Evolutionary conservation across 2,888 invertebrate genomes (phyloP), one percentile per base, ranked within the genome.

Genomic region (Hypomecis atomaria): DNA sequence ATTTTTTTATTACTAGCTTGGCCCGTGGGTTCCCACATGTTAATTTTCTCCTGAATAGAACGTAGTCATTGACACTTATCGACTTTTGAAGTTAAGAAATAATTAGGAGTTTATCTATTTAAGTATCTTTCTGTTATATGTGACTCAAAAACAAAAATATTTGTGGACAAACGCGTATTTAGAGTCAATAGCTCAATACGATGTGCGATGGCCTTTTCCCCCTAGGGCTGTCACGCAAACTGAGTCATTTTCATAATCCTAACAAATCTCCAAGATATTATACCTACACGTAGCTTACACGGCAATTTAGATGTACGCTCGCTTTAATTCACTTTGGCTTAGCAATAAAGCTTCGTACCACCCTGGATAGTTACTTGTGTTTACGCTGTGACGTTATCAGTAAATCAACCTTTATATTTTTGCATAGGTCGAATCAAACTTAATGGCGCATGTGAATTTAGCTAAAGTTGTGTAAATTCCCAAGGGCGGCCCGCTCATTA

Each of bases 271-370:
- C 44, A 38, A 54, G 36, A 57, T 53, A 57, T 52, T 34, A 57
- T 11, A 56, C 38, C 42, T 55, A 42, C 49, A 47, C 23, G 42
- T 43, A 57, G 50, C 45, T 57, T 50, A 62, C 52, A 52, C 48
- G 52, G 47, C 53, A 58, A 37, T 57, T 62, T 62, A 42, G 52
- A 36, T 45, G 47, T 40, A 44, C 57, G 48, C 43, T n/a, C 58
- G 62, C 53, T 63, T 63, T 63, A 63, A 63, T 58, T 63, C 62
- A 53, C 53, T 63, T 54, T 47, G 58, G 53, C 57, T 56, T 47
- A 57, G 56, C 52, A 42, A 62, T 62, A 62, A 57, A 62, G 56
- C 47, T 45, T 7, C 11, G 40, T 59, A 60, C 33, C 23, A 7
- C 36, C 13, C 36, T 34, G 33, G 9, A n/a, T n/a, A 37, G 37